Evolutionary conservation across 2,797 vertebrate genomes (phyloP), one percentile per base, ranked within the genome.

Genomic region (Chromobotia macracanthus): DNA sequence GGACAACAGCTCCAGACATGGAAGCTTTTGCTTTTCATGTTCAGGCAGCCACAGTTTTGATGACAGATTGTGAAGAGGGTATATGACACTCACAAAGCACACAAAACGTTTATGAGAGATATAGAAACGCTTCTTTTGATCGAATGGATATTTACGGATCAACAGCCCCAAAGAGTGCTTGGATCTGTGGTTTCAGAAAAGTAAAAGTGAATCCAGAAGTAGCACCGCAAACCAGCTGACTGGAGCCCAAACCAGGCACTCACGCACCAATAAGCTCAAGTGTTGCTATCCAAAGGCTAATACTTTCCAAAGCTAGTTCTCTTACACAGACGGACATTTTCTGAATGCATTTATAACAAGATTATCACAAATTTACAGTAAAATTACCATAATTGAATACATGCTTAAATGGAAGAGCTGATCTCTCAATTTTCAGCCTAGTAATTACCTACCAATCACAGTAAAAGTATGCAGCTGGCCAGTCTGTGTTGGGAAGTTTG

Each of bases 211-310:
- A 65, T 79, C 46, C 28, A 77, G 75, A 60, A 60, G 11, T 60
- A 79, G 69, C 77, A 72, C 77, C 51, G 7, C 69, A 79, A 79
- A 66, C 60, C 50, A 79, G 58, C 77, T 63, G 58, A 71, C 76
- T 70, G 56, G 25, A 77, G 65, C 68, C 60, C 68, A 72, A 79
- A 65, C 56, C 77, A 79, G 31, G 71, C 68, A 41, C 46, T 44
- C 69, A 58, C 58, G 77, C 77, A 79, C 11, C 4, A 35, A 44
- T 46, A 21, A 28, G 23, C 46, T 11, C 46, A 2, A 44, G 35
- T 28, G 35, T n/a, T 75, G 18, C 35, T 35, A 67, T 63, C 53
- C 15, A 0, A 44, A 67, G 21, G 53, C 23, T n/a, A 16, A 16
- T n/a, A n/a, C 35, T 18, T n/a, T 31, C 28, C 1, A 5, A 3